Percentiles rank a stretch among this genome's conserved stretches.
Evolutionary conservation across 2,113 vertebrate species (phyloP).

Genomic region (Notothenia coriiceps): DNA sequence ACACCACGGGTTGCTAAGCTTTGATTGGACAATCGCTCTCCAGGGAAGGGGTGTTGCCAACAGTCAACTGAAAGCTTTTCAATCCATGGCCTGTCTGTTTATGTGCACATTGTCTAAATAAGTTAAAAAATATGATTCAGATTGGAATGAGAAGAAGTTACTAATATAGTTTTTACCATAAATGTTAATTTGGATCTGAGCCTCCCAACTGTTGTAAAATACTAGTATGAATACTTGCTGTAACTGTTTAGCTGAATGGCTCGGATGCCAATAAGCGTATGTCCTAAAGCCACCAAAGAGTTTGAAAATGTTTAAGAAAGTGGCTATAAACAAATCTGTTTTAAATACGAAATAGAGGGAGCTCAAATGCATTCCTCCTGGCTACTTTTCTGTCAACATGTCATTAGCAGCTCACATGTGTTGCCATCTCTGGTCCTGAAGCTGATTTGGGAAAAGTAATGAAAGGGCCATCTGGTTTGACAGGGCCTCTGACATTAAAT

Average conservation of each 20-base stretch:
- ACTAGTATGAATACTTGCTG: neutral
- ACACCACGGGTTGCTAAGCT: neutral
- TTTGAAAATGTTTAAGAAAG: conserved; percentile 40
- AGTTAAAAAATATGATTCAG: neutral
- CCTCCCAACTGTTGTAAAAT: neutral
- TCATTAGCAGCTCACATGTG: conserved; percentile 61
- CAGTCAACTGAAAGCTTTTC: neutral
- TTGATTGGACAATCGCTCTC: neutral
- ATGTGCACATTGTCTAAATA: no score
- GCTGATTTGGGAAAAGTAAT: conserved; percentile 56
- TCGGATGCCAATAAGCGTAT: conserved; percentile 1
- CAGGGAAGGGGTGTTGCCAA: neutral
- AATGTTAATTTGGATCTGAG: neutral
- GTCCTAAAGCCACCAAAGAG: conserved; percentile 9
- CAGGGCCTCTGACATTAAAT: conserved; percentile 59
- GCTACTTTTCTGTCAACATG: conserved; percentile 57
- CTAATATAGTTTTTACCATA: neutral
- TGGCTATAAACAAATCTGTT: conserved; percentile 66
- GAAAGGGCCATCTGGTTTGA: conserved; percentile 66
- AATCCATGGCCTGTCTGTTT: neutral
- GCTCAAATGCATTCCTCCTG: conserved; percentile 51
- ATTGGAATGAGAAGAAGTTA: neutral
- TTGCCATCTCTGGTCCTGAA: conserved; percentile 55
- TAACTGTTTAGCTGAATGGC: no score
- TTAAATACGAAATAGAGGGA: conserved; percentile 44